Percentiles rank a stretch among this genome's conserved stretches.
Evolutionary conservation across 2,113 vertebrate genomes (phyloP).

Genomic region (Boulengeromyrus knoepffleri): DNA sequence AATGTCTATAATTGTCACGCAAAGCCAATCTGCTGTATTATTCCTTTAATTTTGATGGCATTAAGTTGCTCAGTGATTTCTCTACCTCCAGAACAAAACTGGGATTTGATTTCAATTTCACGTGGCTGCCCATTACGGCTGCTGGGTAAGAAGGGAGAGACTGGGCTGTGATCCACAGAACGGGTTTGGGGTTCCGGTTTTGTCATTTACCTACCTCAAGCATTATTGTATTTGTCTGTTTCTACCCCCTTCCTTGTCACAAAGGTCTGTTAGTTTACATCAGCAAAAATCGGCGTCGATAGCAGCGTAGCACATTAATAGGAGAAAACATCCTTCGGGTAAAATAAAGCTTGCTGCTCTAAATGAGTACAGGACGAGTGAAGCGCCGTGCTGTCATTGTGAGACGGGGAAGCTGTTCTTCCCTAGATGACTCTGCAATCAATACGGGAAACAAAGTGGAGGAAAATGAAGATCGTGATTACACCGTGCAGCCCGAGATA

Average conservation of each 20-base stretch:
- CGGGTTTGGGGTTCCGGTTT: not conserved
- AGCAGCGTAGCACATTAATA: not conserved
- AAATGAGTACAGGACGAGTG: not conserved
- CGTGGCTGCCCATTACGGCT: not conserved
- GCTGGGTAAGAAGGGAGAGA: not conserved
- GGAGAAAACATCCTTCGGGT: not conserved
- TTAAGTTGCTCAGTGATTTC: not conserved
- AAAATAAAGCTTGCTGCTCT: not conserved
- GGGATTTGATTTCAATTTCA: not conserved
- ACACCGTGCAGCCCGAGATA: not conserved
- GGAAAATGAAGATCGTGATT: constrained; percentile 7
- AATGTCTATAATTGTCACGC: not conserved
- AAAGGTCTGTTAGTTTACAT: not conserved
- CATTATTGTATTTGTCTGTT: not conserved
- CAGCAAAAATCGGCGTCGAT: not conserved
- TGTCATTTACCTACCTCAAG: not conserved
- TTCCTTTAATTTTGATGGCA: not conserved
- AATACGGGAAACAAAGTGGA: not conserved
- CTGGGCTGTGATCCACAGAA: not conserved
- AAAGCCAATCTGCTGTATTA: not conserved
- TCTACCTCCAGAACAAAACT: not conserved
- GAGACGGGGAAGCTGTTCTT: not conserved
- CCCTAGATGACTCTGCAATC: not conserved
- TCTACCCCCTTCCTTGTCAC: not conserved
- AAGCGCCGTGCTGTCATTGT: not conserved